Evolutionary conservation across 1,140 invertebrate genomes (phyloP), one percentile per base, ranked within the genome.

Genomic region (Heliconius melpomene): DNA sequence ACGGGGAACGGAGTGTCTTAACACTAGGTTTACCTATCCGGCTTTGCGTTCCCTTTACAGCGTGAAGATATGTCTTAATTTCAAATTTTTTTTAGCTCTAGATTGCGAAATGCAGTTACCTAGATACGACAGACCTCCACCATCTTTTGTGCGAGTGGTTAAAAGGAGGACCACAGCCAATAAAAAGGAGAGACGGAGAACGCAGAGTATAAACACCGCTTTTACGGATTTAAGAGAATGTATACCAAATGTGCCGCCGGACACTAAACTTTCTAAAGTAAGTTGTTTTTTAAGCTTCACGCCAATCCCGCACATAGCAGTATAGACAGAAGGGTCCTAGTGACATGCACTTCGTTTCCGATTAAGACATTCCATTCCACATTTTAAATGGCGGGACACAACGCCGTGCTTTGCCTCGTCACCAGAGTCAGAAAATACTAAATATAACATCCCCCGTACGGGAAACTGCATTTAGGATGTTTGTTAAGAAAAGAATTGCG

Each of bases 241-340:
- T 90, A 99, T 99, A 85, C 99, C 99, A 0, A 99, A 99, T 88
- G 98, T 99, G 8, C 98, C 98, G 1, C 96, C 97, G 0, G 98
- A 99, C 89, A 99, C 98, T 0, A 99, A 99, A 94, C 92, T 99
- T 72, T 98, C 97, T 11, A 98, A 98, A 94, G 96, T 96, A 90
- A 93, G 82, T 81, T 57, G n/a, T n/a, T n/a, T 57, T 23, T 57
- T 57, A 20, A 26, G 57, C 20, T 57, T 57, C 54, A 23, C 54
- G 20, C 20, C 20, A 20, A 57, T 57, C 54, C 52, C 52, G 52
- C 18, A 54, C 18, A 23, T 57, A 57, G 54, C 54, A 57, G n/a
- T n/a, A 32, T 52, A 52, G 18, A 8, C 13, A 52, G 50, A 52
- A 40, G 40, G 11, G 40, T 13, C 13, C 40, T 46, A 46, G 40